Base-by-base conservation (phyloP, 2,113 vertebrate species). In the Takifugu flavidus region DNA sequence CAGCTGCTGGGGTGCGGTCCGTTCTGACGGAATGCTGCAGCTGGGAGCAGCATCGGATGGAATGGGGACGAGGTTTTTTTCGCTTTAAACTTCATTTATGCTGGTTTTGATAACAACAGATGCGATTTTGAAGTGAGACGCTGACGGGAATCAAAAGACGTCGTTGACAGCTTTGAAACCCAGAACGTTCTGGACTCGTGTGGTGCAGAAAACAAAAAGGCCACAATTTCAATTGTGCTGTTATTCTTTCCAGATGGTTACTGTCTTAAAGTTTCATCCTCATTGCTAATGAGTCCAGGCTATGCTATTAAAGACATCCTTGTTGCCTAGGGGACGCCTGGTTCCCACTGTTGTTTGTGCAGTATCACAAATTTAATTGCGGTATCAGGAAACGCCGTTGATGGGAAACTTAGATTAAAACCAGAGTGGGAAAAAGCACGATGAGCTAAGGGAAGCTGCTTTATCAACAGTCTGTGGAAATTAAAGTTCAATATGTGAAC, bases 161-260 rank as follows among this genome's bases (percentile, higher is more conserved):
- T 1, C 6, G 47, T 20, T 8, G 15, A n/a, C 47, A 49, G 65
- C 56, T 73, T 67, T 76, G 42, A 73, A 73, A 55, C 44, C 56
- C 52, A 67, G 54, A 63, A 45, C 14, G 11, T 15, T 45, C 3
- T 43, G 29, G 46, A 59, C 59, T 49, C 20, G 0, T 28, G 50
- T 0, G 25, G 27, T 5, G 27, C 11, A 27, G 13, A 45, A 13
- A 34, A 47, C n/a, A 58, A 7, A 53, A 42, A 27, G 7, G 8
- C 25, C 46, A 27, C 20, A 20, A 20, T 55, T 60, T 53, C 28
- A 60, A 11, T 25, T 13, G 26, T 14, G 12, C 2, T 26, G 56
- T 80, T 57, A 25, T 66, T 72, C 47, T 55, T 49, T 62, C 72
- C 67, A 82, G 82, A 77, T 81, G 79, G 69, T 66, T 59, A 6